phyloP scores from a whole-genome alignment of 2,797 vertebrate genomes.

The Danio aesculapii region DNA sequence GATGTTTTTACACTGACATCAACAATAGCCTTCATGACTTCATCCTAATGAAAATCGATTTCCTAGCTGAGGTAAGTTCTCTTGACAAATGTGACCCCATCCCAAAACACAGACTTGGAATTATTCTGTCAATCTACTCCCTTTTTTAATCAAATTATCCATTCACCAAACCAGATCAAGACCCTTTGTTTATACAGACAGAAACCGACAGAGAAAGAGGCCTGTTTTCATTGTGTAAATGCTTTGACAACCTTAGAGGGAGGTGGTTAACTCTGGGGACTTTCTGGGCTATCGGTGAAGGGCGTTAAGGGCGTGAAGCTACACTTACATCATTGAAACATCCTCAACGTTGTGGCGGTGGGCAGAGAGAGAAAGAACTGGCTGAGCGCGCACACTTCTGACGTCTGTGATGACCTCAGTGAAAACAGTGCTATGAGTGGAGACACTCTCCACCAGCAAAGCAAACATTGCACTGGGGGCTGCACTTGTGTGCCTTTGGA shows the following conservation, averaged over 20 bases:
- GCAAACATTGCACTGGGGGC: conserved; percentile 53
- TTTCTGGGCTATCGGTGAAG: conserved; percentile 34
- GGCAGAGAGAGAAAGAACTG: conserved; percentile 42
- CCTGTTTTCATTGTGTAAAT: conserved; percentile 14
- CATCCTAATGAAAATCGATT: conserved; percentile 60
- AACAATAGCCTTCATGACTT: conserved; percentile 42
- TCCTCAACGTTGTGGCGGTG: conserved; percentile 30
- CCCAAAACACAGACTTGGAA: conserved; percentile 64
- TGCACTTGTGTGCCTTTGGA: conserved; percentile 55
- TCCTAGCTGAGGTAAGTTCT: conserved; percentile 59
- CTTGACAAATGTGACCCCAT: conserved; percentile 64
- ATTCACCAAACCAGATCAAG: conserved; percentile 67
- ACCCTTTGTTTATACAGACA: conserved; percentile 67
- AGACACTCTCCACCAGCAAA: conserved; percentile 48
- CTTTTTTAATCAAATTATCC: conserved; percentile 72
- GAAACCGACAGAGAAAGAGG: conserved; percentile 20
- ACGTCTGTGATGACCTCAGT: conserved; percentile 68
- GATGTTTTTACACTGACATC: conserved; percentile 30
- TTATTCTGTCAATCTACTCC: conserved; percentile 57
- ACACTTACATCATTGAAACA: conserved; percentile 42
- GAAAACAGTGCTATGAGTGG: conserved; percentile 63
- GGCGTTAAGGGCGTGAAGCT: conserved; percentile 41
- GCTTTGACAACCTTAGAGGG: conserved; percentile 37
- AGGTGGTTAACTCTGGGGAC: conserved; percentile 45
- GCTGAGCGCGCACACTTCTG: conserved; percentile 50